A percentile compares a stretch with the other conserved stretches of the same genome.
Conservation (phyloP, 2,888 invertebrate genomes). For the Limnephilus rhombicus region DNA sequence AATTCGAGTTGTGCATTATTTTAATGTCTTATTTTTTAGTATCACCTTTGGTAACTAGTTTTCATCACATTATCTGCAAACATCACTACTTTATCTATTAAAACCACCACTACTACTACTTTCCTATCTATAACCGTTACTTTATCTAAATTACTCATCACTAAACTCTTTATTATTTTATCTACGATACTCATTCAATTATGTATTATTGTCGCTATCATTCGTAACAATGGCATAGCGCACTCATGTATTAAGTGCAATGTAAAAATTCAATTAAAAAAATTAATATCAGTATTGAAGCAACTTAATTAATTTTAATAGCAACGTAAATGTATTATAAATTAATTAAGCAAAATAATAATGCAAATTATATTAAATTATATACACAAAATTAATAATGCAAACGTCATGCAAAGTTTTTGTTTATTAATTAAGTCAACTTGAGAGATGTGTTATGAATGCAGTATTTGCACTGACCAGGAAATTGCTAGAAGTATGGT, state of each 20-base stretch:
- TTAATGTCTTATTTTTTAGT: conserved; percentile 4
- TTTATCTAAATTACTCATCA: background rate
- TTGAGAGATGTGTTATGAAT: no score
- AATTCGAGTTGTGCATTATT: background rate
- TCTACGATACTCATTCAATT: background rate
- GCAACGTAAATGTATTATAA: background rate
- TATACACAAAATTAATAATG: no score
- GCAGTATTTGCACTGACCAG: no score
- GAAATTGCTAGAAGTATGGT: background rate
- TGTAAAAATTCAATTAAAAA: background rate
- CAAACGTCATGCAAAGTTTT: background rate
- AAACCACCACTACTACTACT: background rate
- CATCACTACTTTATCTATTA: background rate
- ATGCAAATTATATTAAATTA: no score
- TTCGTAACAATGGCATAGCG: background rate
- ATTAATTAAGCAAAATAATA: background rate
- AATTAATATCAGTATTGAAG: background rate
- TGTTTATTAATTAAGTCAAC: background rate
- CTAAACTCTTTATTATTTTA: background rate
- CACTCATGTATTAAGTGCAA: background rate
- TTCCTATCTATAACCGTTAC: background rate
- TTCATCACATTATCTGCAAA: background rate
- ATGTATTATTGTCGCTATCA: background rate
- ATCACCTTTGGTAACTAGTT: background rate
- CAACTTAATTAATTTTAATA: background rate